A percentile compares a stretch with the other conserved stretches of the same genome.
phyloP scores from a whole-genome alignment of 2,888 invertebrate genomes.

The Copidosoma aretas region DNA sequence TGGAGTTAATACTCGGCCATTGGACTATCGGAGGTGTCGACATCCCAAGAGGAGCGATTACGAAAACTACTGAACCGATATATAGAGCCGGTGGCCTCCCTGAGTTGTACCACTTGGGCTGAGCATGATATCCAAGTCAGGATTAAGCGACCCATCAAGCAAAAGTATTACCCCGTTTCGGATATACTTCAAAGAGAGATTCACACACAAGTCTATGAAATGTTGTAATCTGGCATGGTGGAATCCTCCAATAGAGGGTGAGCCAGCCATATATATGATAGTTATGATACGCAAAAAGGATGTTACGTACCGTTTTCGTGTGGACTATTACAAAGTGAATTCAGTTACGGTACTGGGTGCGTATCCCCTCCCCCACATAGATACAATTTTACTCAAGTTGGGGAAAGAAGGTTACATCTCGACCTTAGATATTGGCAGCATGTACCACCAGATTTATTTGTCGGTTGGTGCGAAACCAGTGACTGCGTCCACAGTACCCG shows the following conservation, averaged over 20 bases:
- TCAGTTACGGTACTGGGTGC: constrained; percentile 47
- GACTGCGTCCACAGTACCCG: constrained; percentile 42
- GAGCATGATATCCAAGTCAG: too few species aligned
- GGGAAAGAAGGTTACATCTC: constrained; percentile 5
- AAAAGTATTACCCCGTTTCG: too few species aligned
- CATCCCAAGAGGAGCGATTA: too few species aligned
- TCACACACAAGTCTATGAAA: background rate
- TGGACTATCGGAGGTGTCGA: too few species aligned
- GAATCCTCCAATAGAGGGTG: background rate
- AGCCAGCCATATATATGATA: background rate
- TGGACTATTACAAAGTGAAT: background rate
- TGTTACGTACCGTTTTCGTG: too few species aligned
- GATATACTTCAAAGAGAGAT: background rate
- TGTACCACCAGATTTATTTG: background rate
- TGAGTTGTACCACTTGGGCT: too few species aligned
- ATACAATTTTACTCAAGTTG: background rate
- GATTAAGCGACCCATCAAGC: too few species aligned
- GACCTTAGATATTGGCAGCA: constrained; percentile 34
- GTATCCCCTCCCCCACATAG: constrained; percentile 43
- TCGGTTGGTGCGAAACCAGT: constrained; percentile 15
- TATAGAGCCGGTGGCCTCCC: too few species aligned
- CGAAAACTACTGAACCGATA: too few species aligned
- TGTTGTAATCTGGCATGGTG: background rate
- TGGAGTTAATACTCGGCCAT: too few species aligned
- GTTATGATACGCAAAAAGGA: too few species aligned